Conservation (phyloP, 2,113 vertebrate species). For the Spermophilus dauricus region DNA sequence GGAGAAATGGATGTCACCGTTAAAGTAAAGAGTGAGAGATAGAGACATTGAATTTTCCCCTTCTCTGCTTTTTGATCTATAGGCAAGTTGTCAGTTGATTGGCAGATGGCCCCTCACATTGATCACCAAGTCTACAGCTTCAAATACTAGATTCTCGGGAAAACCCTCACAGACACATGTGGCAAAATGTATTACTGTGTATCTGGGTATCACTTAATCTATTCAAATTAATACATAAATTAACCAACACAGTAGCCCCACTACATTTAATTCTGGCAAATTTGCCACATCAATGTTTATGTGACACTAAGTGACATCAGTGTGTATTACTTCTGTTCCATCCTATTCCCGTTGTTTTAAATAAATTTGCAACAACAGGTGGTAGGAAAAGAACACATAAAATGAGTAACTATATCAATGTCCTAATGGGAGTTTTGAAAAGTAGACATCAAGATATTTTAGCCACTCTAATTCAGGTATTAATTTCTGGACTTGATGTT, state of each 20-base stretch:
- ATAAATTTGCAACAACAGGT: not conserved
- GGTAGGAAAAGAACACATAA: not conserved
- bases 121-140: too few species aligned
- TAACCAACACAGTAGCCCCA: not conserved
- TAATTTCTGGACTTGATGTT: not conserved
- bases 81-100: not conserved
- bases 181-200: not conserved
- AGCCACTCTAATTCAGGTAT: not conserved
- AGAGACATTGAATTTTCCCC: not conserved
- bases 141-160: not conserved
- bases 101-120: not conserved
- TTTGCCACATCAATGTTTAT: not conserved
- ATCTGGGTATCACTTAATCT: not conserved
- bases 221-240: not conserved
- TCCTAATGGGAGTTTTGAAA: not conserved
- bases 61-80: not conserved
- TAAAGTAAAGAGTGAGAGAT: not conserved
- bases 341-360: not conserved
- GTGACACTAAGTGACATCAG: not conserved
- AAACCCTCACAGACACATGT: not conserved
- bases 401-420: not conserved
- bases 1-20: rapidly evolving
- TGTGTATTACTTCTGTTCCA: too few species aligned
- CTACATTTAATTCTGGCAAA: not conserved
- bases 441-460: not conserved